Base-by-base conservation (phyloP, 2,797 vertebrate species). In the Buceros bicornis region DNA sequence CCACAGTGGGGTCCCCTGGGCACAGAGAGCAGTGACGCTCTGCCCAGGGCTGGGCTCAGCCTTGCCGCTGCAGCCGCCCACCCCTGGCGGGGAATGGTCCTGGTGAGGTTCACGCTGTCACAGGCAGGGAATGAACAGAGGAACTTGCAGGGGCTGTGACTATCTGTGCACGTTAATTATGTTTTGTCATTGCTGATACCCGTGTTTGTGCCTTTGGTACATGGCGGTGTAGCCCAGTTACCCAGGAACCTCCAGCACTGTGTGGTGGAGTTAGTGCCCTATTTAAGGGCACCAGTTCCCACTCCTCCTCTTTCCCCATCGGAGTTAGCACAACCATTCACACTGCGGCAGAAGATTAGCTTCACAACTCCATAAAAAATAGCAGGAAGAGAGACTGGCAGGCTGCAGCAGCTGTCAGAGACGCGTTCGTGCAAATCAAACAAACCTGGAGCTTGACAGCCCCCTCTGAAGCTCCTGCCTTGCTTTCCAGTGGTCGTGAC, bases 161-260 rank as follows among this genome's bases (percentile, higher is more conserved):
- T 48, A 7, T n/a, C 50, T 33, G 22, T 10, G 24, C 1, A 1
- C 21, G 64, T n/a, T 47, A n/a, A 8, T 70, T 11, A 0, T 0
- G 1, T 18, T 24, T 33, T 6, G 1, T 3, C 3, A 9, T 8
- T 37, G 37, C 81, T 48, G 48, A 16, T 35, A n/a, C 21, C 8
- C 4, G 1, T 4, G 2, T 10, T 0, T 2, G 19, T 0, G 2
- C 4, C 18, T 29, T 10, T 19, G 17, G 40, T 33, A 18, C 2
- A 0, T 3, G 53, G 47, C 3, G 8, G 3, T 2, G 4, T 1
- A 43, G 26, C 47, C 20, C 71, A 16, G 42, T 16, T 16, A 26
- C 3, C 33, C 64, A 29, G 53, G 29, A 73, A 19, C 15, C 18
- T 12, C 28, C 31, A 3, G 3, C 37, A 10, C 4, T 3, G 6